Conservation (phyloP, 2,113 vertebrate species). For the Nothoprocta pentlandii region DNA sequence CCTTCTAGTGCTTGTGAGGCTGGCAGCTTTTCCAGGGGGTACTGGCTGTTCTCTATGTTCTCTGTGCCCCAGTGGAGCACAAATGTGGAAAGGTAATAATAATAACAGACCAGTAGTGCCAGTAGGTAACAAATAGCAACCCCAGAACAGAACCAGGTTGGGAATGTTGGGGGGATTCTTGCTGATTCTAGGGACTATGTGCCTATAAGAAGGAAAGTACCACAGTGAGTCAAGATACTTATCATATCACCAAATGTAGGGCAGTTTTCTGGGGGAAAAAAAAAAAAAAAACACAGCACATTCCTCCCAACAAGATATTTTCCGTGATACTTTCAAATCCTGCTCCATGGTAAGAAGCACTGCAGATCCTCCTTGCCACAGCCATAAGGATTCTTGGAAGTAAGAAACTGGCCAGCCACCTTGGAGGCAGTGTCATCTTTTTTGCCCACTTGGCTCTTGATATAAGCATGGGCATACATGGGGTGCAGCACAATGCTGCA, state of each 20-base stretch:
- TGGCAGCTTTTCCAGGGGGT: background rate
- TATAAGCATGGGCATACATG: background rate
- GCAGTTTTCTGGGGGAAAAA: background rate
- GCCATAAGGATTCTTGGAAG: background rate
- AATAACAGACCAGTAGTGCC: background rate
- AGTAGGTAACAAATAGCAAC: background rate
- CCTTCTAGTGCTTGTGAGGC: background rate
- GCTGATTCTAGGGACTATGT: background rate
- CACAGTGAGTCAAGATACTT: background rate
- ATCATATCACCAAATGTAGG: background rate
- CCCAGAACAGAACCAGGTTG: background rate
- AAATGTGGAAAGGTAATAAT: background rate
- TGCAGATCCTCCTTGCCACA: background rate
- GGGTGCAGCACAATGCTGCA: rapidly evolving
- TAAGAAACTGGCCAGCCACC: background rate
- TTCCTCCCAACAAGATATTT: background rate
- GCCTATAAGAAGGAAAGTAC: background rate
- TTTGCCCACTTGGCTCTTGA: background rate
- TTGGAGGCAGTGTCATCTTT: background rate
- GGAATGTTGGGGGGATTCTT: background rate
- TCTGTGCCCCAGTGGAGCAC: background rate
- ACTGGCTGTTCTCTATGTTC: background rate
- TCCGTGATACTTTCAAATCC: background rate
- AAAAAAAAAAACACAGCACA: background rate
- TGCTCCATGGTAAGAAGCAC: background rate